phyloP scores from a whole-genome alignment of 37 sponge, comb jelly and placozoan genomes.

The Aplysina aerophoba region DNA sequence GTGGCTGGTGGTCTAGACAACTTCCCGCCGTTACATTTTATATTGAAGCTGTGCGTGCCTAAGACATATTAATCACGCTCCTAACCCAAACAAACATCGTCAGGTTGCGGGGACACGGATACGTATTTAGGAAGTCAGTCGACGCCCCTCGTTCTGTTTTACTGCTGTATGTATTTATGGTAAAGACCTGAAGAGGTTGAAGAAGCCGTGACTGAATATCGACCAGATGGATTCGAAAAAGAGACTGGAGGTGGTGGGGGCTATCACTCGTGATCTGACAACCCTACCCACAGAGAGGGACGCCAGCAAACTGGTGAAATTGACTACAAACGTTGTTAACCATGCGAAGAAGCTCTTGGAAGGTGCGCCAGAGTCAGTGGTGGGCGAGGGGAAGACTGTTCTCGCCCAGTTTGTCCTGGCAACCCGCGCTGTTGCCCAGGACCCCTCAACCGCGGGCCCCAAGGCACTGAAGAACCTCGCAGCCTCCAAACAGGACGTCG shows the following conservation, averaged over 20 bases:
- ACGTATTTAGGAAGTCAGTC: too few species aligned
- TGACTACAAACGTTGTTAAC: slow-evolving; percentile 64
- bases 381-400: slow-evolving; percentile 37
- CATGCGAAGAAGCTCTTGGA: slow-evolving; percentile 54
- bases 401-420: slow-evolving; percentile 70
- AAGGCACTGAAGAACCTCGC: slow-evolving; percentile 59
- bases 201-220: background rate
- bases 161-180: too few species aligned
- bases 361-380: slow-evolving; percentile 51
- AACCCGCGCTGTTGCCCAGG: slow-evolving; percentile 64
- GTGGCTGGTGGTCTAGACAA: too few species aligned
- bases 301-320: slow-evolving; percentile 61
- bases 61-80: too few species aligned
- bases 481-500: slow-evolving; percentile 53
- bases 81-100: too few species aligned
- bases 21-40: too few species aligned
- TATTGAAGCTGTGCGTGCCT: too few species aligned
- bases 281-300: slow-evolving; percentile 61
- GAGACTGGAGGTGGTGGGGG: slow-evolving; percentile 43
- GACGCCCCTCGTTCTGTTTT: too few species aligned
- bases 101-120: too few species aligned
- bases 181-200: background rate
- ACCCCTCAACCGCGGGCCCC: slow-evolving; percentile 58
- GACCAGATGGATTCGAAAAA: slow-evolving; percentile 35
- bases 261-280: slow-evolving; percentile 44